Conservation (phyloP, 1,140 invertebrate genomes). For the Diabrotica virgifera region DNA sequence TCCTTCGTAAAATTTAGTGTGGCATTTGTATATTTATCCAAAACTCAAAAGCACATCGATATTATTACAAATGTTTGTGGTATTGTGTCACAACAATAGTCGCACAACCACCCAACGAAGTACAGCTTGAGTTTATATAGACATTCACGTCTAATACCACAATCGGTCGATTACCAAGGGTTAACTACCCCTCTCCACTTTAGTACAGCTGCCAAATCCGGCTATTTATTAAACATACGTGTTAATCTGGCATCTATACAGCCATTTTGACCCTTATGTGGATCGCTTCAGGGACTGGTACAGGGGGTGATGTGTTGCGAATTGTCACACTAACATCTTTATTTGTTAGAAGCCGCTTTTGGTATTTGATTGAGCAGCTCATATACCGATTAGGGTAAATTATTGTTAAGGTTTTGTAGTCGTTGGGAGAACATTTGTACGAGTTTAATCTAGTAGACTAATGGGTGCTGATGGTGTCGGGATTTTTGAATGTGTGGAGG, state of each 20-base stretch:
- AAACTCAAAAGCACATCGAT: constrained; percentile 42
- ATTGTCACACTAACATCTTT: constrained; percentile 38
- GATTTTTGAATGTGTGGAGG: too few species aligned
- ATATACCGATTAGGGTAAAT: constrained; percentile 31
- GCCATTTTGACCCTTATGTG: constrained; percentile 27
- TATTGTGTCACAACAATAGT: constrained; percentile 39
- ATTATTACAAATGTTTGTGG: constrained; percentile 41
- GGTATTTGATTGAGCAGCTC: constrained; percentile 37
- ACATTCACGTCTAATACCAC: not conserved
- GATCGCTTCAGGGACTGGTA: constrained; percentile 21
- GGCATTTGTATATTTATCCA: constrained; percentile 25
- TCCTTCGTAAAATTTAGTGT: constrained; percentile 15
- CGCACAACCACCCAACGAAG: constrained; percentile 12
- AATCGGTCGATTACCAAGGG: constrained; percentile 22
- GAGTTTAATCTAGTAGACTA: constrained; percentile 4
- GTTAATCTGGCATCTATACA: constrained; percentile 39
- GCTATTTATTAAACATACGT: constrained; percentile 48
- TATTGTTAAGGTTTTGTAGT: constrained; percentile 23
- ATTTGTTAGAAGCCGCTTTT: constrained; percentile 35
- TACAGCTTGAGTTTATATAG: not conserved
- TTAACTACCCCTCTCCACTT: constrained; percentile 37
- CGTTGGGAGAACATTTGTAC: constrained; percentile 5
- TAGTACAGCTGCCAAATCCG: constrained; percentile 41
- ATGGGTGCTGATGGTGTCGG: not conserved
- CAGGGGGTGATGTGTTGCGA: constrained; percentile 35